A percentile compares a stretch with the other conserved stretches of the same genome.
Conservation (phyloP, 2,888 invertebrate genomes). For the Philereme vetulata region DNA sequence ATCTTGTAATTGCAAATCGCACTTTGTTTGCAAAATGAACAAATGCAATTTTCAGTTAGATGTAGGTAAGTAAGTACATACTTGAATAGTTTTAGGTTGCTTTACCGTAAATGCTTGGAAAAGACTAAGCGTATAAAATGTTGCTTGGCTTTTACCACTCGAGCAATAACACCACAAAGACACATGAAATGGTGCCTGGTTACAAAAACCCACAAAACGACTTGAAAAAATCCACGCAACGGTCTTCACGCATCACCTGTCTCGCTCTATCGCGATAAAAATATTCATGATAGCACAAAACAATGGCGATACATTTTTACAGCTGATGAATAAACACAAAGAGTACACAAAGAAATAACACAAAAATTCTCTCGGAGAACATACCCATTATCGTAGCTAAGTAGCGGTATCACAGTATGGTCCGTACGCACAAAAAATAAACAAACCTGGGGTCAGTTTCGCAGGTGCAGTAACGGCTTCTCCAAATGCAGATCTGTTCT, state of each 20-base stretch:
- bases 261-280: conserved; percentile 76
- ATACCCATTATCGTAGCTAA: neutral
- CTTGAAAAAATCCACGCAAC: conserved; percentile 65
- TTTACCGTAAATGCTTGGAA: neutral
- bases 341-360: neutral
- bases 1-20: conserved; percentile 5
- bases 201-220: conserved; percentile 60
- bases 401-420: conserved; percentile 1
- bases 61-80: conserved; percentile 9
- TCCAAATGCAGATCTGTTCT: conserved; percentile 90
- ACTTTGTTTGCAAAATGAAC: conserved; percentile 14
- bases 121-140: neutral
- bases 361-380: neutral
- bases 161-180: conserved; percentile 31
- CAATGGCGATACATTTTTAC: conserved; percentile 69
- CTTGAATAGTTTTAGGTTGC: neutral
- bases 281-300: conserved; percentile 71
- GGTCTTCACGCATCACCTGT: conserved; percentile 66
- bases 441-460: conserved; percentile 94
- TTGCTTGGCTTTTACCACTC: conserved; percentile 14
- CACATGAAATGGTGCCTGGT: conserved; percentile 19
- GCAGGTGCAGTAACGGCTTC: conserved; percentile 88
- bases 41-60: conserved; percentile 3
- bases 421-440: conserved; percentile 26
- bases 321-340: conserved; percentile 53